Percentiles rank a stretch among this genome's conserved stretches.
Conservation (phyloP, 2,888 invertebrate genomes). For the Calameuta filiformis region DNA sequence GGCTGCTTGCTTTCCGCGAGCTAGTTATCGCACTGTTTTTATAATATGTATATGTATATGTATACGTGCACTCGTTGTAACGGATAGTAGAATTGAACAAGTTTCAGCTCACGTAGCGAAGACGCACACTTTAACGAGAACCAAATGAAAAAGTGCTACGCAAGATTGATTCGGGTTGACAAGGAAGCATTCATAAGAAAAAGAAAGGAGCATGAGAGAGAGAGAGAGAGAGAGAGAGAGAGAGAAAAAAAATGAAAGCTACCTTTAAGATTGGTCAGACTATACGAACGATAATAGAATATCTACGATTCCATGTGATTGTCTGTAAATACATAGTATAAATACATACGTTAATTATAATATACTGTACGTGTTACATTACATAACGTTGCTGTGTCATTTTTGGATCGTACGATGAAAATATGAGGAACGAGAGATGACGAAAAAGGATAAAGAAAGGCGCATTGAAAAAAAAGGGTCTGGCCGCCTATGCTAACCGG, state of each 20-base stretch:
- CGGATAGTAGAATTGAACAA: conserved; percentile 57
- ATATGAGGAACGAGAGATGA: neutral
- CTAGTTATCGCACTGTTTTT: conserved; percentile 1
- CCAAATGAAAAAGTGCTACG: neutral
- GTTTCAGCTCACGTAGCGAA: conserved; percentile 60
- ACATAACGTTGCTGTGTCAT: conserved; percentile 62
- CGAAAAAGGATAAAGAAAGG: neutral
- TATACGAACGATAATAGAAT: conserved; percentile 61
- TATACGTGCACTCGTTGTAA: conserved; percentile 5
- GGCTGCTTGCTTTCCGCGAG: neutral
- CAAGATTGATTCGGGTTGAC: neutral
- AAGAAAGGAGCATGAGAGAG: conserved; percentile 7
- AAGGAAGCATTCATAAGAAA: conserved; percentile 8
- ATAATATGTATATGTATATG: conserved; percentile 6
- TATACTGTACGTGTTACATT: conserved; percentile 65
- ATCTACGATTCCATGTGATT: conserved; percentile 65
- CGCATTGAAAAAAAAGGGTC: conserved; percentile 42
- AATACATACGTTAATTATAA: conserved; percentile 62
- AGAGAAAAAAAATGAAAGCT: neutral
- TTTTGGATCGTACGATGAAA: conserved; percentile 37
- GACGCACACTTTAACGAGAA: conserved; percentile 14
- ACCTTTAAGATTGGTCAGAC: conserved; percentile 34
- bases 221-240: too few relatives aligned
- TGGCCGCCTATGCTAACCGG: conserved; percentile 65
- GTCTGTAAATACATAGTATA: conserved; percentile 64